These are phyloP conservation scores for Incurvaria masculella DNA, from an alignment of 2,888 invertebrate genomes.

Conservation along the genomic window DNA sequence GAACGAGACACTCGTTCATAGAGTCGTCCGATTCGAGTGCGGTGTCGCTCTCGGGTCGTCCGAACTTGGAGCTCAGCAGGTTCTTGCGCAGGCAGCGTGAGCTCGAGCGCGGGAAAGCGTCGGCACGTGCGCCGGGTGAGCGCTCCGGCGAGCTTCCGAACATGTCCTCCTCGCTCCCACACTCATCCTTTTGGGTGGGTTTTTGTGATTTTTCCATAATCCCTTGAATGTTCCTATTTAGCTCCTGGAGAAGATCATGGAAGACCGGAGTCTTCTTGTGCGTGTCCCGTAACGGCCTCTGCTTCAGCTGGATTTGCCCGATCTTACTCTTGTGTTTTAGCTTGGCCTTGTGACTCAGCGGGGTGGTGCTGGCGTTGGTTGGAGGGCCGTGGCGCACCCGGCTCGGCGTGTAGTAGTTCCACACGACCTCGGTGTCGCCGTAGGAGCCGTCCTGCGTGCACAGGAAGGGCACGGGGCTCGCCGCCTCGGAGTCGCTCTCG, in stretches of 20 bases:
- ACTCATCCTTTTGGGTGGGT: constrained; percentile 15
- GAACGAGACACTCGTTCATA: constrained; percentile 47
- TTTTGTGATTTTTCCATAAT: constrained; percentile 29
- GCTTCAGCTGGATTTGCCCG: constrained; percentile 33
- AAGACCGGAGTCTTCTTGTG: constrained; percentile 39
- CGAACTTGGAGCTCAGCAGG: constrained; percentile 43
- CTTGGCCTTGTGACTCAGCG: constrained; percentile 30
- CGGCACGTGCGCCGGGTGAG: constrained; percentile 40
- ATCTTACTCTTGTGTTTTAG: constrained; percentile 26
- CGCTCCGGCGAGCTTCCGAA: constrained; percentile 34
- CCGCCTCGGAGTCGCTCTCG: constrained; percentile 44
- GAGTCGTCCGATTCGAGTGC: constrained; percentile 50
- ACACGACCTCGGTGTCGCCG: constrained; percentile 48
- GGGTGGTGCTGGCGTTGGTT: constrained; percentile 33
- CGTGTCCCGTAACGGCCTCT: constrained; percentile 27
- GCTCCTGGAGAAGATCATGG: constrained; percentile 40
- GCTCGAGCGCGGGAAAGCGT: constrained; percentile 24
- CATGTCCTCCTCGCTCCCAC: constrained; percentile 41
- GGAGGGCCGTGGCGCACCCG: constrained; percentile 20
- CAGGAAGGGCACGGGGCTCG: constrained; percentile 46
- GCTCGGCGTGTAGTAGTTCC: constrained; percentile 52
- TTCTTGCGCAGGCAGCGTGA: constrained; percentile 38
- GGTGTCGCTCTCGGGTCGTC: constrained; percentile 34
- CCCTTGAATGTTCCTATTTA: constrained; percentile 43
- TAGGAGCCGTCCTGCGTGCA: constrained; percentile 51